Base-by-base conservation (phyloP, 2,797 vertebrate genomes). In the Cephalopachus bancanus region DNA sequence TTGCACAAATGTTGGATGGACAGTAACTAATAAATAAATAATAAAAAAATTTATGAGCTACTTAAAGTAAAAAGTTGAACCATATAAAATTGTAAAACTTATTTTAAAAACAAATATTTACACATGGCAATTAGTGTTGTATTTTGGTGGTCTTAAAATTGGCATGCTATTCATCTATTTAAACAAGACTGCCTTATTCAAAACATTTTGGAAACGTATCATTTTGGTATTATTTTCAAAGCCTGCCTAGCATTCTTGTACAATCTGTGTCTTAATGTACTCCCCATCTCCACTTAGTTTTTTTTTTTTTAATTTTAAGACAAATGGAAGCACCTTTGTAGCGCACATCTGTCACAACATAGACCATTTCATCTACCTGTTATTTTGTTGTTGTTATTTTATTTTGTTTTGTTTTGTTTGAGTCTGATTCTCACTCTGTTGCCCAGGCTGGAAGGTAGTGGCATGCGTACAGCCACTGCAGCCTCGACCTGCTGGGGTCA, bases 281-380 rank as follows among this genome's bases (percentile, higher is more conserved):
- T 80, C 7, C 22, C 28, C 17, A 49, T 26, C 59, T 7, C 15
- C 53, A 62, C 44, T 83, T 55, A 44, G 57, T 65, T 83, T n/a
- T 78, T 53, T 67, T 59, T 10, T 76, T 86, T 75, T 67, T 75
- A 59, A 53, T 81, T 91, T 93, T 44, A 89, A 69, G 69, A 78
- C 75, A 22, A 33, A 26, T 7, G 17, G 26, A 28, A 6, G 19
- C 12, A 49, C 8, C 28, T 74, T 90, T 78, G 59, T 59, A 83
- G 60, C 12, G 44, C 19, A 24, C 78, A 83, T 33, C 60, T 80
- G 86, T 60, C 44, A 44, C 44, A 4, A 55, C 62, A 20, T 7
- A 59, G 33, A 78, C 49, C 12, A 7, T 28, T 55, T 20, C 76
- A 19, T 33, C 49, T n/a, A 20, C 64, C 28, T 44, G 44, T 44